Evolutionary conservation across 2,888 invertebrate species (phyloP).

Genomic region (Gymnocheta viridis): DNA sequence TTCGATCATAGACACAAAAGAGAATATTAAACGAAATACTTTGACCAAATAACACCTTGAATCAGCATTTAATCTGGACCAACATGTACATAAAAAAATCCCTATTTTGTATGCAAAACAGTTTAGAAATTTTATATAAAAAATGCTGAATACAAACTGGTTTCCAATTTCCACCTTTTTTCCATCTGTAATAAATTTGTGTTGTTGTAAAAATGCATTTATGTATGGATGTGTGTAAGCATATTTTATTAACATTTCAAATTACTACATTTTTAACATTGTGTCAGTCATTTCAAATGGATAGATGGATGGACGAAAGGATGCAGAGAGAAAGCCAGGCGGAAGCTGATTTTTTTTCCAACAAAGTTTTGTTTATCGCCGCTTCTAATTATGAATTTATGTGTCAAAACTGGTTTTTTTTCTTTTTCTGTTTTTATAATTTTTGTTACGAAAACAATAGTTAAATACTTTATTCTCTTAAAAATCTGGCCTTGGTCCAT

Average conservation of each 20-base stretch:
- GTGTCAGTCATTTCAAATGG: slow-evolving; percentile 20
- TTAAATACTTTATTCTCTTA: slow-evolving; percentile 55
- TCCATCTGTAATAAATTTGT: slow-evolving; percentile 17
- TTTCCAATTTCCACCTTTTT: slow-evolving; percentile 70
- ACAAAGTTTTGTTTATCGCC: slow-evolving; percentile 15
- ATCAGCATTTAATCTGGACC: slow-evolving; percentile 66
- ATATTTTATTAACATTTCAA: slow-evolving; percentile 16
- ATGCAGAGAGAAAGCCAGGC: background rate
- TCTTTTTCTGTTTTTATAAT: slow-evolving; percentile 10
- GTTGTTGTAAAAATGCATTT: slow-evolving; percentile 52
- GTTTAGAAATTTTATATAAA: slow-evolving; percentile 25
- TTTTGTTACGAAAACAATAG: slow-evolving; percentile 16
- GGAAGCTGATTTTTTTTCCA: slow-evolving; percentile 50
- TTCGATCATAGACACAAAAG: background rate
- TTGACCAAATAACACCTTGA: slow-evolving; percentile 67
- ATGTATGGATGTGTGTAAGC: no score
- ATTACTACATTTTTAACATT: slow-evolving; percentile 11
- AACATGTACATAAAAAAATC: background rate
- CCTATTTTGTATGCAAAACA: slow-evolving; percentile 10
- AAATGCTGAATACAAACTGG: slow-evolving; percentile 56
- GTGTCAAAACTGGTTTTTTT: slow-evolving; percentile 66
- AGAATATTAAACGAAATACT: slow-evolving; percentile 21
- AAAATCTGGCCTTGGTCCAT: slow-evolving; percentile 69
- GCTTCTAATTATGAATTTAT: slow-evolving; percentile 65
- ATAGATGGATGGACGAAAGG: slow-evolving; percentile 21